Conservation (phyloP, 2,113 vertebrate genomes). For the Picathartes gymnocephalus region DNA sequence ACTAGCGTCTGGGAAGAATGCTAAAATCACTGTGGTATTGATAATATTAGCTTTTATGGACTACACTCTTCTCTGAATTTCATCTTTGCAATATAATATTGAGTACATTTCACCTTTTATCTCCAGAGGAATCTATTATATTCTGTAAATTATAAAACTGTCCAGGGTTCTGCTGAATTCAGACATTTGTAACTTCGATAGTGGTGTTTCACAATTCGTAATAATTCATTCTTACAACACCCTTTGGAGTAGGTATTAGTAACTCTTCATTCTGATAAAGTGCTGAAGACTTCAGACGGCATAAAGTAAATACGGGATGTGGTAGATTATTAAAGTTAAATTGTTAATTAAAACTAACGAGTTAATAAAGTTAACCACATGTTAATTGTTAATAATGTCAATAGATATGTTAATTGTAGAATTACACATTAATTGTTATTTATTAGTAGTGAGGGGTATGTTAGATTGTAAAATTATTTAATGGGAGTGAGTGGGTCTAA, state of each 20-base stretch:
- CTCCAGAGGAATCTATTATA: not conserved
- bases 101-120: not conserved
- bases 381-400: too few relatives aligned
- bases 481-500: too few relatives aligned
- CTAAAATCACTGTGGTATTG: not conserved
- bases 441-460: too few relatives aligned
- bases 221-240: not conserved
- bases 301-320: not conserved
- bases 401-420: too few relatives aligned
- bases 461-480: too few relatives aligned
- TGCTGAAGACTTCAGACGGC: not conserved
- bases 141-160: not conserved
- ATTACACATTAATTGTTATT: too few relatives aligned
- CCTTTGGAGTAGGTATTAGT: not conserved
- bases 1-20: not conserved
- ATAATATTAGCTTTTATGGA: not conserved
- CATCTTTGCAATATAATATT: not conserved
- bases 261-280: not conserved
- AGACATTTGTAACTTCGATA: not conserved
- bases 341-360: too few relatives aligned
- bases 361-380: too few relatives aligned
- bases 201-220: not conserved
- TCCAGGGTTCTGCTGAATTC: not conserved
- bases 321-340: too few relatives aligned
- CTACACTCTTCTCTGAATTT: not conserved